A percentile compares a stretch with the other conserved stretches of the same genome.
Evolutionary conservation across 2,797 vertebrate genomes (phyloP).

Genomic region (Furcifer pardalis): DNA sequence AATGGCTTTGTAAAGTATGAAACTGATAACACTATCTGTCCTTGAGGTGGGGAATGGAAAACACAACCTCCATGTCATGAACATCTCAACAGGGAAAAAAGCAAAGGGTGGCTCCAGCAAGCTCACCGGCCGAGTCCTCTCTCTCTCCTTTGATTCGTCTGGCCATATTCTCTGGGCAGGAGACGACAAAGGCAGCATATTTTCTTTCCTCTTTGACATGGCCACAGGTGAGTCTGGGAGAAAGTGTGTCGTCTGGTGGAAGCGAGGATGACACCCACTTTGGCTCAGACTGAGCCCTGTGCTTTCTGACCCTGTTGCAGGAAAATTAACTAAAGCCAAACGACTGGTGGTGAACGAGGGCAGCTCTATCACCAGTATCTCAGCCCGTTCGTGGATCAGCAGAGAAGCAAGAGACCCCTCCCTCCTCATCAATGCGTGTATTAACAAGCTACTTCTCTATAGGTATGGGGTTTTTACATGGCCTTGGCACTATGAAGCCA

Average conservation of each 20-base stretch:
- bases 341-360: conserved; percentile 90
- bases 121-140: conserved; percentile 89
- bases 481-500: neutral
- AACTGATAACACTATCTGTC: neutral
- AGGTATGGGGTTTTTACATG: conserved; percentile 73
- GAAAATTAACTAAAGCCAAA: conserved; percentile 93
- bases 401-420: conserved; percentile 93
- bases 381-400: conserved; percentile 94
- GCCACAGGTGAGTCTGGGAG: conserved; percentile 82
- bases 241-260: too few relatives aligned
- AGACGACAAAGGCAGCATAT: conserved; percentile 90
- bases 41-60: conserved; percentile 90
- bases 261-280: neutral
- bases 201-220: conserved; percentile 96
- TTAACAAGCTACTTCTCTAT: conserved; percentile 93
- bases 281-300: neutral
- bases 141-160: conserved; percentile 91
- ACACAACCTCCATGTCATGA: conserved; percentile 91
- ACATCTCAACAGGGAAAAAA: conserved; percentile 96
- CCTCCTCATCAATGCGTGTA: conserved; percentile 89
- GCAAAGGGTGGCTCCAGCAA: conserved; percentile 93
- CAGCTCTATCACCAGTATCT: conserved; percentile 91
- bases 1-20: neutral
- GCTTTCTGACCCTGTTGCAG: conserved; percentile 65
- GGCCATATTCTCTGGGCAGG: conserved; percentile 93